Base-by-base conservation (phyloP, 2,113 vertebrate genomes). In the Heloderma charlesbogerti region DNA sequence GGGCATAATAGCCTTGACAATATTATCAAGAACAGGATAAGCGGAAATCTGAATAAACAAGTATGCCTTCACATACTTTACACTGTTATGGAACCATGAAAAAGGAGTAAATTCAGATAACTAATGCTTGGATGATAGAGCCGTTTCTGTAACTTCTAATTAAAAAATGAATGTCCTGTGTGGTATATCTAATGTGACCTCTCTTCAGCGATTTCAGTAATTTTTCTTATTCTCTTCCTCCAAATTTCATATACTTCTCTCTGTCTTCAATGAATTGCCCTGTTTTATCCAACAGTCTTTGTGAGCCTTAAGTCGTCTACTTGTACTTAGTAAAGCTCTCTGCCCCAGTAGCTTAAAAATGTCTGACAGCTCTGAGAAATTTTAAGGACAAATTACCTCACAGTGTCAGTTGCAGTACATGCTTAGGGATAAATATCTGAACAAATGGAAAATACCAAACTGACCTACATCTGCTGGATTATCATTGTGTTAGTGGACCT, bases 391-490 rank as follows among this genome's bases (percentile, higher is more conserved):
- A 91, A 92, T 96, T 92, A 90, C 90, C 90, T 95, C 94, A 82
- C 88, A 94, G 74, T 89, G 94, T 91, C 94, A 84, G 87, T 93
- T 93, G 87, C 88, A 94, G 93, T 84, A 89, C 91, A 90, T 92
- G 84, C 92, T 95, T 96, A 85, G 40, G 84, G 94, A 94, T 96
- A 96, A 95, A 94, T 89, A 86, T 96, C 93, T 96, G 95, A 94
- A 95, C 95, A 2, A 69, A 94, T 96, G 95, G 95, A 96, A 96
- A 97, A 97, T 98, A 96, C 96, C 91, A 95, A 96, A 94, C 94
- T 97, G 97, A 97, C 97, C 97, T 97, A 97, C 96, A 97, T 98
- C 96, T 96, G 92, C 93, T 92, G 95, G 97, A 97, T 98, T 97
- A 97, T 94, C 95, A 93, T 91, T 89, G 91, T 88, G 93, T 88